Evolutionary conservation across 2,888 invertebrate genomes (phyloP), one percentile per base, ranked within the genome.

Genomic region (Catocala fraxini): DNA sequence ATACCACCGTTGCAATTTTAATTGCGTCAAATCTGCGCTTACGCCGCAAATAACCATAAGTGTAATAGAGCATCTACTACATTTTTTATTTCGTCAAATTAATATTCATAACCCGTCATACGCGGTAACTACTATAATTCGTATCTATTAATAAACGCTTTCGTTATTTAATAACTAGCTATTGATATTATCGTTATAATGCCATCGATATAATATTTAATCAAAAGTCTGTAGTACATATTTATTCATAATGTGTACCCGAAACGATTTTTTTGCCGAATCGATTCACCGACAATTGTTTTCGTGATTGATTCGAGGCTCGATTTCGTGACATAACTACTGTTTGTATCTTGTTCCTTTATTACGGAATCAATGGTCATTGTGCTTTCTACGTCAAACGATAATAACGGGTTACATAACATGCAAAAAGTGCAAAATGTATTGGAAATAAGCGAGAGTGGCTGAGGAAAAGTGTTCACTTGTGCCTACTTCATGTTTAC

Each of bases 361-460:
- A 60, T 71, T 56, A 59, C 59, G 56, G 64, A 61, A 68, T 72
- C 68, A 74, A 73, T 75, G 70, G 58, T 59, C 62, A 66, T 72
- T 70, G 72, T 78, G 76, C 82, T 85, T 83, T 85, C 83, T 80
- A 82, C 72, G 63, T 70, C 68, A 74, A 72, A 70, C 55, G 63
- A 67, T 67, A 70, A 75, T 72, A 65, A 58, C 58, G 65, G 67
- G 67, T 83, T 83, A 72, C 73, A 68, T 78, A 81, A 80, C 52
- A 15, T 47, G 55, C 65, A 70, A 75, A 73, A 71, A 75, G 43
- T 64, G 34, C 51, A 42, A 56, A 56, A 61, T 48, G 7, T 53
- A 46, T 52, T 65, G 61, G 59, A 68, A 66, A 55, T 41, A 64
- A 66, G 58, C 63, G 63, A 68, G 56, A 72, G 68, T 68, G 60